Evolutionary conservation across 2,797 vertebrate species (phyloP).

Genomic region (Delichon dasypus): DNA sequence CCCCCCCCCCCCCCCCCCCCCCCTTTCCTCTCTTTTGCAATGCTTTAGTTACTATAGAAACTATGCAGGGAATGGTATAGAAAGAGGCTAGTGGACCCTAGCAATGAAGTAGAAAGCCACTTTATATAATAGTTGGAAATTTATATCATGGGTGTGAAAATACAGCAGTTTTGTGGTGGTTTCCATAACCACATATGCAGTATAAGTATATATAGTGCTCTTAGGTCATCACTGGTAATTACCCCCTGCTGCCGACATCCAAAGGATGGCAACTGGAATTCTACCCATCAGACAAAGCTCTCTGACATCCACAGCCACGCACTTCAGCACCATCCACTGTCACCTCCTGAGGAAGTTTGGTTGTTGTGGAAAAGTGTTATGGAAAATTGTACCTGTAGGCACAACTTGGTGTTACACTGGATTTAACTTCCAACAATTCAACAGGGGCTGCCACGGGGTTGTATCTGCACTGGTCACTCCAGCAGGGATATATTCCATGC

Average conservation of each 20-base stretch:
- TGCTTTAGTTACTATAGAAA: constrained; percentile 80
- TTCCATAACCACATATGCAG: constrained; percentile 39
- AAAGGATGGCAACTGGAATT: not conserved
- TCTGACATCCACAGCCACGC: not conserved
- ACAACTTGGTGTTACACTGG: not conserved
- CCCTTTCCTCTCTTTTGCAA: constrained; percentile 47
- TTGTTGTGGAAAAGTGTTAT: not conserved
- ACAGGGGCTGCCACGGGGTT: not conserved
- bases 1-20: no score
- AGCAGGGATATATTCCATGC: not conserved
- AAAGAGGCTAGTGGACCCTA: constrained; percentile 65
- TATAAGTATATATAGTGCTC: not conserved
- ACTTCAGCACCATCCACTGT: not conserved
- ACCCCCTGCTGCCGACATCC: not conserved
- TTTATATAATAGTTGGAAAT: constrained; percentile 74
- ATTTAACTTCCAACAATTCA: not conserved
- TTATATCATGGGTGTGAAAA: constrained; percentile 61
- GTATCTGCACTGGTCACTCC: not conserved
- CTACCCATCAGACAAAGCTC: not conserved
- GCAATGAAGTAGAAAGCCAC: constrained; percentile 57
- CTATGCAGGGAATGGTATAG: constrained; percentile 71
- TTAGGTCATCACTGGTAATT: not conserved
- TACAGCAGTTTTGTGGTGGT: constrained; percentile 23
- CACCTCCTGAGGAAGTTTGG: not conserved
- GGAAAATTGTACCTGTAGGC: not conserved